Base-by-base conservation (phyloP, 2,888 invertebrate genomes). In the Nemotelus nigrinus region DNA sequence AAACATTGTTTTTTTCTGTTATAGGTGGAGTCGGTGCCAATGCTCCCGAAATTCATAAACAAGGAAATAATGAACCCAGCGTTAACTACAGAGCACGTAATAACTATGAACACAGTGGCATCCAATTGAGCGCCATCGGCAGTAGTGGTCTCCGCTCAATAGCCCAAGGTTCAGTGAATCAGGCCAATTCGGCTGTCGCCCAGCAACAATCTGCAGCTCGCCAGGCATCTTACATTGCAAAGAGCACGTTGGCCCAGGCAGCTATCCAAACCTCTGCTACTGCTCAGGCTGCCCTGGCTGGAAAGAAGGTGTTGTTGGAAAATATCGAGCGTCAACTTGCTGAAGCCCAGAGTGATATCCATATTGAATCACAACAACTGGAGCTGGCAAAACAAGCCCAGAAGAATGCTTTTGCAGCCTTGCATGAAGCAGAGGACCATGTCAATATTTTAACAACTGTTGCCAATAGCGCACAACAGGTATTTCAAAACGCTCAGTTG, bases 191-290 rank as follows among this genome's bases (percentile, higher is more conserved):
- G 4, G 57, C 57, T 57, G 57, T 57, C 4, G 5, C 57, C 7
- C 10, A 57, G 3, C 57, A 57, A 25, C 57, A 10, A n/a, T 10
- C 57, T 25, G 57, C 57, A 3, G 94, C 92, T 0, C 91, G 92
- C 78, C 94, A 94, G 84, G 94, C 94, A 0, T 94, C 94, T 0
- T 94, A 92, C 82, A 83, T 93, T 6, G 94, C 94, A 0, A 93
- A 94, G 87, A 94, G 93, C 81, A 93, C 93, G 0, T 84, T 94
- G 63, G 94, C 94, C 0, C 94, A 94, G 83, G 91, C 93, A 0
- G 94, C 94, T 0, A 91, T 92, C 0, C 92, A 94, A 84, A 90
- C 93, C 1, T 90, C 91, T 0, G 91, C 90, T 7, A 86, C 94
- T 0, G 92, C 92, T 0, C 91, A 93, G 83, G 91, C 93, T 2